Percentiles rank a stretch among this genome's conserved stretches.
Evolutionary conservation across 35 echinoderm and acorn worm species (phyloP).

Genomic region (Acanthaster planci): DNA sequence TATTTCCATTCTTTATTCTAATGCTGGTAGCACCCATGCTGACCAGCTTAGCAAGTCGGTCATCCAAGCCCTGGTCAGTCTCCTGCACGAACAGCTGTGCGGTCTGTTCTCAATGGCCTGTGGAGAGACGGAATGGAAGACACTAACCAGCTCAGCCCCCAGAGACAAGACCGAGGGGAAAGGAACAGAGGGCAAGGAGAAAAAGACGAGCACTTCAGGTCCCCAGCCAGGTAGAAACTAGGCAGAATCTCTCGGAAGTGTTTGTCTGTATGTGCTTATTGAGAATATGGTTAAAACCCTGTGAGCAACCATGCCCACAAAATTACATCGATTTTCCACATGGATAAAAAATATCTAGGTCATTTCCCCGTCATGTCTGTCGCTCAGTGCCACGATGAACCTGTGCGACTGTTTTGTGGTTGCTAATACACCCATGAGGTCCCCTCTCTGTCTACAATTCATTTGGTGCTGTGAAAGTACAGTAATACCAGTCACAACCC

Average conservation of each 20-base stretch:
- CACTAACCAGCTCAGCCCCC: not conserved
- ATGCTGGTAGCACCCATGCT: constrained; percentile 66
- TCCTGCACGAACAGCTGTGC: constrained; percentile 74
- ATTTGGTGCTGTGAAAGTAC: too few relatives aligned
- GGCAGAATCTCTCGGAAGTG: too few relatives aligned
- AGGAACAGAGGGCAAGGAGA: not conserved
- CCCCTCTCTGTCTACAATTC: too few relatives aligned
- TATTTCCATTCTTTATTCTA: not conserved
- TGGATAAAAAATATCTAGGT: too few relatives aligned
- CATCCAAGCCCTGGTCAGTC: constrained; percentile 70
- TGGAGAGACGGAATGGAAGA: constrained; percentile 6
- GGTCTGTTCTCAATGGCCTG: constrained; percentile 59
- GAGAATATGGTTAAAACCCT: too few relatives aligned
- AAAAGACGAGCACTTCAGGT: not conserved
- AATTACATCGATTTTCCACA: too few relatives aligned
- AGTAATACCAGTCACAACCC: not conserved
- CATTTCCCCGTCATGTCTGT: too few relatives aligned
- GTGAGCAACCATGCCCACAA: too few relatives aligned
- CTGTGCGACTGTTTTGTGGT: too few relatives aligned
- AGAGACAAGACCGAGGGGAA: not conserved
- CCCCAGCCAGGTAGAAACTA: not conserved
- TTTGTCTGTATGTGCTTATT: too few relatives aligned
- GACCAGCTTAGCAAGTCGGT: constrained; percentile 64
- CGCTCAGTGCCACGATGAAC: too few relatives aligned
- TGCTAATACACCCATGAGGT: not conserved